phyloP scores from a whole-genome alignment of 1,140 invertebrate genomes.

The Drosophila kohkoa region DNA sequence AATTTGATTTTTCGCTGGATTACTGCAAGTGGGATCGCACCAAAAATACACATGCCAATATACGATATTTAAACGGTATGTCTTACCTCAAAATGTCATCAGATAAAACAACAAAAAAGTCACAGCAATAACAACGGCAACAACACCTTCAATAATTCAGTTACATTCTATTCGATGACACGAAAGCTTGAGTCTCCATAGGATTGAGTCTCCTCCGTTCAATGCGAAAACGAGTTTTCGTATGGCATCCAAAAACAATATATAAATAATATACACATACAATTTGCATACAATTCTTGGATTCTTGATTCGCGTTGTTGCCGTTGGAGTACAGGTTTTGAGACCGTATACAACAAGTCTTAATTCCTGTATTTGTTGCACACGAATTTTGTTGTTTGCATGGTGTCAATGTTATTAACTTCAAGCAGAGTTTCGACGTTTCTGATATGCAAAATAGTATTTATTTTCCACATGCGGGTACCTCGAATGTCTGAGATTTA shows the following conservation, averaged over 20 bases:
- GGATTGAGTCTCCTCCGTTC: constrained; percentile 11
- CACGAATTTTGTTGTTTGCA: constrained; percentile 30
- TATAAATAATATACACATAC: constrained; percentile 10
- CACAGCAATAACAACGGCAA: constrained; percentile 41
- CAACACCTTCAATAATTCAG: constrained; percentile 23
- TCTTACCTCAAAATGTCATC: constrained; percentile 45
- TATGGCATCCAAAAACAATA: constrained; percentile 28
- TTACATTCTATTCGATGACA: constrained; percentile 41
- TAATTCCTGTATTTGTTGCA: constrained; percentile 29
- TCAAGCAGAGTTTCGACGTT: constrained; percentile 40
- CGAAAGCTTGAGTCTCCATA: constrained; percentile 12
- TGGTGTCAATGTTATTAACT: constrained; percentile 16
- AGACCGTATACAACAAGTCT: constrained; percentile 19
- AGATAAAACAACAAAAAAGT: constrained; percentile 24
- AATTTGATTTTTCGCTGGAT: constrained; percentile 31
- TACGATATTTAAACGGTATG: constrained; percentile 63
- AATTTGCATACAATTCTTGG: constrained; percentile 72
- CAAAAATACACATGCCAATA: constrained; percentile 18
- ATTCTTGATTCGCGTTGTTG: constrained; percentile 29
- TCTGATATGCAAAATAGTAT: constrained; percentile 52
- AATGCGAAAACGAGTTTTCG: constrained; percentile 59
- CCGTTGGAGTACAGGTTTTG: constrained; percentile 38
- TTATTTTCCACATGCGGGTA: not conserved
- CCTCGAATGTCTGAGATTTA: constrained; percentile 12
- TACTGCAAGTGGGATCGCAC: constrained; percentile 40